phyloP scores from a whole-genome alignment of 1,140 invertebrate species.

The Calliopsis andreniformis region DNA sequence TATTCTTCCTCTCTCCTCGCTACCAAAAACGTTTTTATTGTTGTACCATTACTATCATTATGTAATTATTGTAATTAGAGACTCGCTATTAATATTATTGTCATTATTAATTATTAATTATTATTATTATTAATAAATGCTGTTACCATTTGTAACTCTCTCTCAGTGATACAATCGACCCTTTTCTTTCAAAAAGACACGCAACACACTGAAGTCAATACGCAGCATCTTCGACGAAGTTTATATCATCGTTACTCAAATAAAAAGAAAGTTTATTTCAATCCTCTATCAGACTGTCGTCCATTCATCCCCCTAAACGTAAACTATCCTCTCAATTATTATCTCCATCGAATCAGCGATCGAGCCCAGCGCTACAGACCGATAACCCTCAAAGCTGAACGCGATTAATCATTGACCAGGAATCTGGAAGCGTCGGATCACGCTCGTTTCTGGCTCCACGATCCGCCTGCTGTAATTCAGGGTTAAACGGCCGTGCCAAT shows the following conservation, averaged over 20 bases:
- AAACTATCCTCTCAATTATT: not conserved
- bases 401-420: conserved; percentile 59
- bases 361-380: too few relatives aligned
- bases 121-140: conserved; percentile 80
- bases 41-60: conserved; percentile 79
- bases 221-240: not conserved
- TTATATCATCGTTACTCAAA: conserved; percentile 36
- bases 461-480: conserved; percentile 61
- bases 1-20: conserved; percentile 73
- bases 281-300: not conserved
- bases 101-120: conserved; percentile 73
- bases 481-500: conserved; percentile 72
- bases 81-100: conserved; percentile 77
- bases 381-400: not conserved
- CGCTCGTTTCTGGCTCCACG: conserved; percentile 22
- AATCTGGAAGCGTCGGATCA: conserved; percentile 59
- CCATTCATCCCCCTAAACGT: not conserved
- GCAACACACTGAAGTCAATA: not conserved
- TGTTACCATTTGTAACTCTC: conserved; percentile 80
- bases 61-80: conserved; percentile 82
- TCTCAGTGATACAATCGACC: conserved; percentile 32
- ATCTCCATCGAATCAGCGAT: not conserved
- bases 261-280: conserved; percentile 31
- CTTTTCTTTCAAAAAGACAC: not conserved
- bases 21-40: conserved; percentile 77